These are phyloP conservation scores for Ailurus styani DNA, from an alignment of 2,113 vertebrate species.

Conservation along the genomic window DNA sequence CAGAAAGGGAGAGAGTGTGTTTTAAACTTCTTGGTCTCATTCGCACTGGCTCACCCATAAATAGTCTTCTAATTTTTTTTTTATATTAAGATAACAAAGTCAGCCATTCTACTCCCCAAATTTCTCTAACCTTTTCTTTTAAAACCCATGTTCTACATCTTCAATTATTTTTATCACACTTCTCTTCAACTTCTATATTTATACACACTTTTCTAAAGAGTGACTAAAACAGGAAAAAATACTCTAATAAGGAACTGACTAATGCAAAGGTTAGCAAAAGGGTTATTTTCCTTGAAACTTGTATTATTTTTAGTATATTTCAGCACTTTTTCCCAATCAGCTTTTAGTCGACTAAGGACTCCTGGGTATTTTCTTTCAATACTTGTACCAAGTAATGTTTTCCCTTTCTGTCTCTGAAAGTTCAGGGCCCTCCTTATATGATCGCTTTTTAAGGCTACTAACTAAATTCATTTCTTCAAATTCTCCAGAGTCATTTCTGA, in stretches of 20 bases:
- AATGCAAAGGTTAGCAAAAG: slow-evolving; percentile 43
- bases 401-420: not conserved
- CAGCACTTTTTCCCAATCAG: slow-evolving; percentile 22
- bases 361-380: not conserved
- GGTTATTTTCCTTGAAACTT: slow-evolving; percentile 40
- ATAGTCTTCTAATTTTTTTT: not conserved
- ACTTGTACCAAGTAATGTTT: not conserved
- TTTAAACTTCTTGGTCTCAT: not conserved
- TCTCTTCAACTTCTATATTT: slow-evolving; percentile 25
- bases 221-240: slow-evolving; percentile 28
- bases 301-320: slow-evolving; percentile 35
- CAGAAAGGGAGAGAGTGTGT: not conserved
- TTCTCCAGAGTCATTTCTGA: not conserved
- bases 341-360: slow-evolving; percentile 19
- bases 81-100: not conserved
- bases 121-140: slow-evolving; percentile 40
- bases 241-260: slow-evolving; percentile 18
- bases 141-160: not conserved
- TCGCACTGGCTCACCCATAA: not conserved
- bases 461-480: not conserved
- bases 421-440: not conserved
- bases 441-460: not conserved
- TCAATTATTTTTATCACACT: slow-evolving; percentile 50
- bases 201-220: not conserved
- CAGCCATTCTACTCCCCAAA: not conserved